Evolutionary conservation across 2,888 invertebrate genomes (phyloP), one percentile per base, ranked within the genome.

Genomic region (Toxonevra muliebris): DNA sequence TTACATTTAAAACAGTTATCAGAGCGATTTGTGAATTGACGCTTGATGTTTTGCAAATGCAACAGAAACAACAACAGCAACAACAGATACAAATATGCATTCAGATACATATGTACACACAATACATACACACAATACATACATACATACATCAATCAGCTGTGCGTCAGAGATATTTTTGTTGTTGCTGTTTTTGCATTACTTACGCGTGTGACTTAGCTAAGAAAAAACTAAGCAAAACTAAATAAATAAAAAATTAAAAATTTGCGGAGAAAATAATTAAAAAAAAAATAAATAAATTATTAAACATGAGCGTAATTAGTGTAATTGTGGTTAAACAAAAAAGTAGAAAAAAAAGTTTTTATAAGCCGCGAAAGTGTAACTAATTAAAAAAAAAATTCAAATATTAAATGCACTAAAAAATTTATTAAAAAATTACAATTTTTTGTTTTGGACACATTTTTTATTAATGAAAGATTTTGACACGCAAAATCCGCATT

Each of bases 1-100:
- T 66, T 70, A 74, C 73, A 75, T 73, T 78, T 78, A 78, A 77
- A 71, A 67, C 74, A 75, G 79, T 78, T 78, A 79, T 78, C 79
- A 78, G 78, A 79, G 78, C 79, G 68, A 41, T 61, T 59, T 63
- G 63, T 19, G 19, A 40, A 30, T 20, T 55, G 55, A 17, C 17
- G 10, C 55, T 19, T 8, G 9, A 13, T 13, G 15, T 50, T 8
- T 11, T 7, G 20, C 20, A 52, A 53, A 15, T 41, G 20, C 17
- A 58, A 50, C n/a, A 63, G 54, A 41, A 58, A 40, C 41, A 30
- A 40, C 17, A 58, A 61, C 9, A 41, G n/a, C 10, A 62, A 54
- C 13, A n/a, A n/a, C n/a, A n/a, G n/a, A n/a, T n/a, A n/a, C n/a
- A n/a, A n/a, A n/a, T n/a, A n/a, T n/a, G n/a, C n/a, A n/a, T n/a